Base-by-base conservation (phyloP, 2,113 vertebrate genomes). In the Misgurnus anguillicaudatus region DNA sequence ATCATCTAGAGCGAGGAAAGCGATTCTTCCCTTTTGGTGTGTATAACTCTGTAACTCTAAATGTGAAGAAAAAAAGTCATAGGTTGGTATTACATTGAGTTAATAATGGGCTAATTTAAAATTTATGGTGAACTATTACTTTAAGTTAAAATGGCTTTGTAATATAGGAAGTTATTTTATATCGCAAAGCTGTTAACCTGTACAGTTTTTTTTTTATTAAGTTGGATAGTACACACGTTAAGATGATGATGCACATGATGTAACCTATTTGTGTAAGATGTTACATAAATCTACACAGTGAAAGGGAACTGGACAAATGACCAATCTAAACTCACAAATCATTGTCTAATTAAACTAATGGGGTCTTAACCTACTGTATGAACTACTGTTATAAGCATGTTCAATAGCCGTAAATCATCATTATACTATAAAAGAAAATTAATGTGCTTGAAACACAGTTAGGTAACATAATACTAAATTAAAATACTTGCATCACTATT, bases 241-340 rank as follows among this genome's bases (percentile, higher is more conserved):
- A 67, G 47, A 55, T 4, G 21, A 53, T 53, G 48, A 62, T 31
- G 9, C 58, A 47, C 7, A 48, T n/a, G 72, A 55, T 17, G 17
- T 16, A 39, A 36, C 57, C 21, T 8, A n/a, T 75, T 38, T 2
- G 14, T 13, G 19, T 45, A 24, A 31, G 13, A 64, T 14, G 21
- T 51, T 63, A 51, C 9, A 51, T 19, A n/a, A 51, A 51, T 51
- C 19, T 11, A 24, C 57, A 75, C 71, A 74, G 19, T 62, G 57
- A 74, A 17, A 13, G 14, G 42, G 31, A 51, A 10, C 9, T n/a
- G 5, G 41, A n/a, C 17, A 45, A 74, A 61, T 45, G n/a, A 58
- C 73, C 42, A 48, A 62, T 75, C 72, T 7, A 24, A 38, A 47
- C 73, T 62, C 9, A 9, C 19, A 51, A 11, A 51, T 75, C 73